Percentiles rank a stretch among this genome's conserved stretches.
These are phyloP conservation scores for Scylla paramamosain DNA, from an alignment of 1,140 invertebrate species.

Conservation along the genomic window DNA sequence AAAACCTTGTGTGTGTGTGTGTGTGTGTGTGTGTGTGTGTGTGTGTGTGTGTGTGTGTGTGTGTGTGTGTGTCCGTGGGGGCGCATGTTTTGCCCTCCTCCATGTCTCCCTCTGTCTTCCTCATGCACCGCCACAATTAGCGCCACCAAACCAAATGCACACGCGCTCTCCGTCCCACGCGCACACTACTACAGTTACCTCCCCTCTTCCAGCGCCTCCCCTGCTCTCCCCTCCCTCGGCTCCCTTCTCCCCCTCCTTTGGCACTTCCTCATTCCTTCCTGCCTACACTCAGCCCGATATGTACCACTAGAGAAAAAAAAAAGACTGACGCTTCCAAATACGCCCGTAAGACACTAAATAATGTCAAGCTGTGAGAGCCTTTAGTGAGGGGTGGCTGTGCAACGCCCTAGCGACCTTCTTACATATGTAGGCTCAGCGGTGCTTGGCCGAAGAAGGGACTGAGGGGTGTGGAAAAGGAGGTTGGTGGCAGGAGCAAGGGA, in stretches of 20 bases:
- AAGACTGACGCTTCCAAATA: background rate
- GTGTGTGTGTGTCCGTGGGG: no score
- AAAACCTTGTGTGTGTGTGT: background rate
- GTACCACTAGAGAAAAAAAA: background rate
- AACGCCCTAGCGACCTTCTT: no score
- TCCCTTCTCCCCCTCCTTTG: background rate
- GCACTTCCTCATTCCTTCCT: slow-evolving; percentile 36
- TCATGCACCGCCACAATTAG: background rate
- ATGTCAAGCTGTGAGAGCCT: background rate
- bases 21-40: background rate
- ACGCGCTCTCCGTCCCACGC: background rate
- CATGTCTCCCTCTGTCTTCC: slow-evolving; percentile 10
- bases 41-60: background rate
- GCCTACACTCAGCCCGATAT: background rate
- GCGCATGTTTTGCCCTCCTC: background rate
- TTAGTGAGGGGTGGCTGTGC: no score
- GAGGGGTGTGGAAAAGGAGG: background rate
- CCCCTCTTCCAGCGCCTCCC: background rate
- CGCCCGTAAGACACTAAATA: background rate
- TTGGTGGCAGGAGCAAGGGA: background rate
- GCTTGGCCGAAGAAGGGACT: no score
- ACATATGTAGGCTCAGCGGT: no score
- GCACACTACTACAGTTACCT: background rate
- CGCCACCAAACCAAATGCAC: background rate
- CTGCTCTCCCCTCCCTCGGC: background rate